Evolutionary conservation across 1,140 invertebrate genomes (phyloP), one percentile per base, ranked within the genome.

Genomic region (Atta cephalotes): DNA sequence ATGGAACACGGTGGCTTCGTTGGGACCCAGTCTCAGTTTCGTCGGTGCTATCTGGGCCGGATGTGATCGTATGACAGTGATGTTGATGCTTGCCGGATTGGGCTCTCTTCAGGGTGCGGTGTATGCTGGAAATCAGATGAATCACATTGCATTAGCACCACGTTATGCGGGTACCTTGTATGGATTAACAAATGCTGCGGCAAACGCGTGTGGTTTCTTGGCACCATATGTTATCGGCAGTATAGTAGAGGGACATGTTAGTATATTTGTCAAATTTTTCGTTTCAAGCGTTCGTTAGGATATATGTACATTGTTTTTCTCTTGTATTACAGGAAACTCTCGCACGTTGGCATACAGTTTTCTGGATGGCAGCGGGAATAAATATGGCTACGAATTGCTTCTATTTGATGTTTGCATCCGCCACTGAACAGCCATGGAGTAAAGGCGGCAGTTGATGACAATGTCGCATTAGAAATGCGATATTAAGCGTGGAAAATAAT

Each of bases 141-240:
- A 99, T 94, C 98, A 98, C 93, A 97, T 99, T 65, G 97, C 98
- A 65, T 95, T 99, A 62, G 98, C 98, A 87, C 98, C 98, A 9
- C 96, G 97, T 93, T 98, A 96, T 94, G 98, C 98, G 12, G 98
- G 98, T 89, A 98, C 97, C 1, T 96, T 98, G 95, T 98, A 98
- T 94, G 98, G 98, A 5, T 96, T 99, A 25, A 98, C 98, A 9
- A 99, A 99, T 94, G 97, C 97, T 0, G 97, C 98, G 25, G 97
- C 97, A 4, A 98, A 98, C 92, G 96, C 98, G 53, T 98, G 98
- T 90, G 98, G 98, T 16, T 98, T 98, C 92, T 93, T 98, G 66
- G 98, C 98, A 56, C 98, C 98, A 1, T 97, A 97, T 90, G 95
- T 98, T 21, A 97, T 97, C 65, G 97, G 98, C 39, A 94, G 96